A percentile compares a stretch with the other conserved stretches of the same genome.
Evolutionary conservation across 2,888 invertebrate genomes (phyloP).

Genomic region (Fragum sueziense): DNA sequence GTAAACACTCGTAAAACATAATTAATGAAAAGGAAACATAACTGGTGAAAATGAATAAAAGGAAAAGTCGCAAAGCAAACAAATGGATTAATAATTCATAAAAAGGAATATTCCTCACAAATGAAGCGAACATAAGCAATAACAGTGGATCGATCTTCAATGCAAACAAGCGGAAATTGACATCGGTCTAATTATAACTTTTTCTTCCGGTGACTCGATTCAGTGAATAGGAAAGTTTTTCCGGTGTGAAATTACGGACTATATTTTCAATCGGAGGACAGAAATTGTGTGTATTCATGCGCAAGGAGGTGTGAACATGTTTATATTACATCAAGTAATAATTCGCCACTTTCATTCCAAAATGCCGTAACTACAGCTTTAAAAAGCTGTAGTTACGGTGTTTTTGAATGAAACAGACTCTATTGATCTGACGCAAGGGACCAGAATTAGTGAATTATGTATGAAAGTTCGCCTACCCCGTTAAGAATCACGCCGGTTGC

Average conservation of each 20-base stretch:
- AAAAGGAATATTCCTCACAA: neutral
- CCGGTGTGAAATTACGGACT: conserved; percentile 5
- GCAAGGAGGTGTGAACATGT: conserved; percentile 9
- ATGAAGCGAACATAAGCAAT: conserved; percentile 6
- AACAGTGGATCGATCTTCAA: conserved; percentile 1
- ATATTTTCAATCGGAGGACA: neutral
- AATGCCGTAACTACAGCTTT: too few relatives aligned
- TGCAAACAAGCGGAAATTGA: neutral
- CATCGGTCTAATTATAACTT: conserved; percentile 18
- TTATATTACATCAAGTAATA: conserved; percentile 15
- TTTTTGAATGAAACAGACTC: too few relatives aligned
- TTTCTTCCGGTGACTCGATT: neutral
- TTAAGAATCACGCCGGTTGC: neutral
- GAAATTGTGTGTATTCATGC: conserved; percentile 10
- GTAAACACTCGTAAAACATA: too few relatives aligned
- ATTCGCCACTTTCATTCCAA: too few relatives aligned
- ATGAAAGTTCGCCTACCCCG: neutral
- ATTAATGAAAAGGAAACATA: neutral
- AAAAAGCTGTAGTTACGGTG: too few relatives aligned
- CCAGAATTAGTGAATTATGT: conserved; percentile 8
- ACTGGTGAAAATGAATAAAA: neutral
- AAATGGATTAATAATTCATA: conserved; percentile 13
- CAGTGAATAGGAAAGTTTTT: conserved; percentile 1
- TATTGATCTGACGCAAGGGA: conserved; percentile 14
- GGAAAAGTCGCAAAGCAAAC: neutral